Evolutionary conservation across 2,888 invertebrate species (phyloP), one percentile per base, ranked within the genome.

Genomic region (Eurytoma californica): DNA sequence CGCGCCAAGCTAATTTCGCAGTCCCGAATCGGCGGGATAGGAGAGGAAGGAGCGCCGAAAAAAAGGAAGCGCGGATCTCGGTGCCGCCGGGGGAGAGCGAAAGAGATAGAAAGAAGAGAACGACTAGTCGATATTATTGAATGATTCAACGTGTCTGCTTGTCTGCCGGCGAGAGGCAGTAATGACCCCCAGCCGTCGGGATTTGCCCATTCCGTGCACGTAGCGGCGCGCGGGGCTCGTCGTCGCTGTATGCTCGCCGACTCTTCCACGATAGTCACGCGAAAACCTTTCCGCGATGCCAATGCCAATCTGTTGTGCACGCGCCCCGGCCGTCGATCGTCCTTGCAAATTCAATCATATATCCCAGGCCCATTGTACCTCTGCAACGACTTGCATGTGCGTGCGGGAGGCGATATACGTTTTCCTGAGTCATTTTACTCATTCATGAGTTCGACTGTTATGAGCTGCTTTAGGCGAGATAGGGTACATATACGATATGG

Each of bases 171-270:
- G 28, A 28, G 7, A 5, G 67, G 39, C 57, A 57, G 58, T 67
- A 77, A 65, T 66, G 72, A 72, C 58, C 66, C 55, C 47, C 57
- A 61, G 14, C 63, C 49, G 49, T 14, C 13, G 68, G 68, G 28
- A 63, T 74, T 57, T 28, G n/a, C 9, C 53, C 63, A 82, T 81
- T 82, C 82, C 79, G 61, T 72, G 79, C 82, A 82, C 83, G 82
- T 81, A 77, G 3, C 9, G 39, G 49, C 24, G 49, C n/a, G 39
- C 28, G 24, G 51, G 28, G 7, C 39, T 39, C 39, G 24, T 24
- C 24, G 24, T 2, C 24, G 24, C 24, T 24, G 24, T 24, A 24
- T 24, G 24, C 39, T 51, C 61, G 13, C 5, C 39, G 13, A 47
- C 3, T 47, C 51, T 28, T 57, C 63, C 57, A 61, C 72, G 77